phyloP scores from a whole-genome alignment of 1,140 invertebrate genomes.

The Caerostris darwini region DNA sequence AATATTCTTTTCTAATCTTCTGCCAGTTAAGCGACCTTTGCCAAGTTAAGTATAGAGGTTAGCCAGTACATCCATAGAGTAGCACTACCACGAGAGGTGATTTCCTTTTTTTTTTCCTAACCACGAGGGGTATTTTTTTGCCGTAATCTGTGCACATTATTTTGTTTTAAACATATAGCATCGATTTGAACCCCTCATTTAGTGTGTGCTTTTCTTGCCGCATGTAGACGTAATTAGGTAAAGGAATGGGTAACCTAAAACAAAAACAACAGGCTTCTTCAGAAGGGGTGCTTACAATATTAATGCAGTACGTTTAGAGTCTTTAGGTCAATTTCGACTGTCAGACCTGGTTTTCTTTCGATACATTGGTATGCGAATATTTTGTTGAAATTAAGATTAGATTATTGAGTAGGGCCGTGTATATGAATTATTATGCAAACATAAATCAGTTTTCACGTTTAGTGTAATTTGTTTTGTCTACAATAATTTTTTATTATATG shows the following conservation, averaged over 20 bases:
- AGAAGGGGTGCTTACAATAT: background rate
- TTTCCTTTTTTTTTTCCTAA: background rate
- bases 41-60: background rate
- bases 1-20: background rate
- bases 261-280: constrained; percentile 1
- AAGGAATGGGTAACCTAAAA: background rate
- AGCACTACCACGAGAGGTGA: background rate
- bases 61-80: background rate
- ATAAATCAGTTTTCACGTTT: too few relatives aligned
- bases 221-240: constrained; percentile 8
- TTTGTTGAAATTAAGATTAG: too few relatives aligned
- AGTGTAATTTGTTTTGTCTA: too few relatives aligned
- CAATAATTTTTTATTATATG: too few relatives aligned
- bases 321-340: too few relatives aligned
- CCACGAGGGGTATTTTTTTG: constrained; percentile 14
- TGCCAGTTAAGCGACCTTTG: background rate
- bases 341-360: too few relatives aligned
- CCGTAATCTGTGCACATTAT: constrained; percentile 17
- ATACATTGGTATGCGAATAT: too few relatives aligned
- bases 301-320: background rate
- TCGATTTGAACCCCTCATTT: constrained; percentile 35
- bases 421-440: too few relatives aligned
- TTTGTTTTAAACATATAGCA: constrained; percentile 20
- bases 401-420: too few relatives aligned
- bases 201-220: background rate